Base-by-base conservation (phyloP, 2,113 vertebrate species). In the Vidua chalybeata region DNA sequence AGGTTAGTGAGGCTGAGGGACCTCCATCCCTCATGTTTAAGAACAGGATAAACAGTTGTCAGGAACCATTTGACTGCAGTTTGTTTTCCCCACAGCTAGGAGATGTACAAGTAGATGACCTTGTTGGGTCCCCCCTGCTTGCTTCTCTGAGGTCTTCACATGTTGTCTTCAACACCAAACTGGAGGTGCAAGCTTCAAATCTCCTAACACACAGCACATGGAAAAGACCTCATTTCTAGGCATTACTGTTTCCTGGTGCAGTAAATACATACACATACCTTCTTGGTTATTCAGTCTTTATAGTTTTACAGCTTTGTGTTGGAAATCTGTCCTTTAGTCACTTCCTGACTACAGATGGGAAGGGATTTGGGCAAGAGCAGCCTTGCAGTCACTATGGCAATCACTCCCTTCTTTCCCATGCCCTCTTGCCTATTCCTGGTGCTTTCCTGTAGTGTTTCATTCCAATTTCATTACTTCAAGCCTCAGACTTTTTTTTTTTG, bases 151-250 rank as follows among this genome's bases (percentile, higher is more conserved):
- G 43, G 10, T 77, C 55, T 76, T 73, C 9, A 1, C 18, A 19
- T 66, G 31, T 58, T 4, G 1, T 69, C 46, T 73, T 72, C 54
- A 85, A 19, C 18, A 23, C 18, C 48, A 77, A 10, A 49, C n/a
- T 86, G 59, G 27, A 82, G 61, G 7, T n/a, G 4, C 1, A 5
- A 64, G 41, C 45, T 84, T 26, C 46, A 41, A 26, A 43, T 33
- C n/a, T 93, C 45, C 27, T 3, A 3, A 49, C 17, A 21, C 20
- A 31, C 7, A 31, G 13, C n/a, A 14, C 15, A 21, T 0, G 0
- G 19, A 62, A 19, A 79, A 48, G 41, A 35, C 49, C 7, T 6
- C 11, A 1, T 58, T 85, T 87, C 12, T 51, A 41, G 49, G 30
- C n/a, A 33, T 62, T 82, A 15, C 5, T 85, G 45, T n/a, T 89